phyloP scores from a whole-genome alignment of 2,113 vertebrate species.

The Eclectus roratus region DNA sequence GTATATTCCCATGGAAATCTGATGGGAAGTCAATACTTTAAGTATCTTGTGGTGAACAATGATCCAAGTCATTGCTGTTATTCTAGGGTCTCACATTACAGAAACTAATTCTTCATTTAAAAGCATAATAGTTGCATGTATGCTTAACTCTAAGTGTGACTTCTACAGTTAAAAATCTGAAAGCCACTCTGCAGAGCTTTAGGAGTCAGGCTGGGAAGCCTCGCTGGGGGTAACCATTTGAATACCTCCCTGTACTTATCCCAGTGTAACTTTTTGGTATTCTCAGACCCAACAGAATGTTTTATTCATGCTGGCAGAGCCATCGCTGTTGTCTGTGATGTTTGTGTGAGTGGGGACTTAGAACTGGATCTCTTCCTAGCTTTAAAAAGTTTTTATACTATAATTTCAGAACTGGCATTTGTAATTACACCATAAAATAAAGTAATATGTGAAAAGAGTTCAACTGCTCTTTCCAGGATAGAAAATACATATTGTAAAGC shows the following conservation, averaged over 20 bases:
- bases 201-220: neutral
- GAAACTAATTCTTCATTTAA: neutral
- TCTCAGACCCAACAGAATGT: neutral
- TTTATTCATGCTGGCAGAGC: neutral
- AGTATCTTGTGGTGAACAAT: neutral
- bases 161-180: neutral
- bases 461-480: neutral
- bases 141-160: neutral
- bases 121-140: rapidly evolving
- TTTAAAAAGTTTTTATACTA: neutral
- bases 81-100: neutral
- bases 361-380: neutral
- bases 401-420: neutral
- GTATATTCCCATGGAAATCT: no score
- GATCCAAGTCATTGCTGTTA: neutral
- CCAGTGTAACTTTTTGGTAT: neutral
- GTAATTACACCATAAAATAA: conserved; percentile 26
- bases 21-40: neutral
- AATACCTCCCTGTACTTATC: neutral
- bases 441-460: neutral
- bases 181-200: neutral
- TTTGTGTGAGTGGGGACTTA: neutral
- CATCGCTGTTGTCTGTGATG: rapidly evolving
- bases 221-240: rapidly evolving
- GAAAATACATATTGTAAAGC: neutral